Evolutionary conservation across 37 sponge, comb jelly and placozoan species (phyloP).

Genomic region (Beroe ovata): DNA sequence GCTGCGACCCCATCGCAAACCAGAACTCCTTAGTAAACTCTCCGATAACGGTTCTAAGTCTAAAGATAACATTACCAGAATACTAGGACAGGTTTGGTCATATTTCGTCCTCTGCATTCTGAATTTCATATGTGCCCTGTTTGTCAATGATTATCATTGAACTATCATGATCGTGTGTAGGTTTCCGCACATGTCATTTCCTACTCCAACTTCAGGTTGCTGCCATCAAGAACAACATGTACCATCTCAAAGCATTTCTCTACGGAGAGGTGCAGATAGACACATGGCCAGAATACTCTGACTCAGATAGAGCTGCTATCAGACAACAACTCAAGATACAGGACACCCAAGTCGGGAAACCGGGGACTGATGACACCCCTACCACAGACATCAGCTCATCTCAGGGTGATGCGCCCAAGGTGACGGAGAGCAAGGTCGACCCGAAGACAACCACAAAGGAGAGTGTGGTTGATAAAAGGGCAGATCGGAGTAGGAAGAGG

Average conservation of each 20-base stretch:
- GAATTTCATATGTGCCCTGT: not conserved
- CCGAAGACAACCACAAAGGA: no score
- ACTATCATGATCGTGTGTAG: no score
- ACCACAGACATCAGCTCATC: not conserved
- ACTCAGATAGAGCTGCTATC: constrained; percentile 1
- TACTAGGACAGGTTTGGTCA: not conserved
- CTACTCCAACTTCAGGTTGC: no score
- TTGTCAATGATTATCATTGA: no score
- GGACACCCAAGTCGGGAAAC: no score
- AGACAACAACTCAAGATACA: constrained; percentile 12
- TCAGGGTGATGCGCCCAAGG: no score
- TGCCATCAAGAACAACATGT: constrained; percentile 28
- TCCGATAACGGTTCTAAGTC: not conserved
- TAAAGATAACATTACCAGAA: not conserved
- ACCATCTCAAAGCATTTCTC: not conserved
- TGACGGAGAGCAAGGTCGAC: no score
- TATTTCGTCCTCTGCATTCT: not conserved
- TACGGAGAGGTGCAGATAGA: constrained; percentile 43
- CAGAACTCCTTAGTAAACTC: not conserved
- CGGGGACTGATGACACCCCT: not conserved
- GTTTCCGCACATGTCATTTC: no score
- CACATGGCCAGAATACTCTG: constrained; percentile 14
- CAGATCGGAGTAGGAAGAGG: not conserved
- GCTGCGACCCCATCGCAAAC: constrained; percentile 28
- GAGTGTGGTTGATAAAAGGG: no score